Evolutionary conservation across 1,140 invertebrate genomes (phyloP), one percentile per base, ranked within the genome.

Genomic region (Hycleus cichorii): DNA sequence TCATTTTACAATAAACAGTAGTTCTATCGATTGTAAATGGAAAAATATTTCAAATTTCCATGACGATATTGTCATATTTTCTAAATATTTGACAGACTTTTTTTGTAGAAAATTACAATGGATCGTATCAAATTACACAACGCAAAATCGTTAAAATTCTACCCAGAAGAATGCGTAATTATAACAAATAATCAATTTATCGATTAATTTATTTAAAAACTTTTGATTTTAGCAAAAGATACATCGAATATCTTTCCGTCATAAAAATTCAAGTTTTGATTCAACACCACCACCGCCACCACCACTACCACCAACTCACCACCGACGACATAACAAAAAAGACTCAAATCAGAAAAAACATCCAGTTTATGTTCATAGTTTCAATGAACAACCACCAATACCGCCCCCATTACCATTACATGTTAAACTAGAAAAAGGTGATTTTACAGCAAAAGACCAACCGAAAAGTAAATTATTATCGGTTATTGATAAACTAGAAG

Each of bases 401-500:
- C 45, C 44, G 3, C 39, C 24, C 57, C 53, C 39, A 49, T 57
- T 32, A 58, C 57, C 32, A 7, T 7, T 5, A 32, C 7, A 32
- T 32, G n/a, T 39, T 45, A 7, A 46, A 7, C 40, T 48, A 57
- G 59, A 49, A 8, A 45, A 49, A 44, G 53, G 45, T 25, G 51
- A 39, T 52, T 43, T 18, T 39, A 11, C 32, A 18, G 40, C 51
- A 57, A 48, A 53, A 55, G 11, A 12, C 3, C 39, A 11, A 45
- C 7, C 7, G 7, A 52, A 56, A 25, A 50, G 32, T 51, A 24
- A 51, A 48, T 45, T 7, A 32, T 32, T 7, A 49, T 57, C 46
- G n/a, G 47, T 57, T 8, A 48, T 67, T 11, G 63, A 71, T 44
- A 67, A 64, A 47, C 46, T 72, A 18, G 71, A 72, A 56, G 71